These are phyloP conservation scores for Buceros bicornis DNA, from an alignment of 2,797 vertebrate genomes.

Conservation along the genomic window DNA sequence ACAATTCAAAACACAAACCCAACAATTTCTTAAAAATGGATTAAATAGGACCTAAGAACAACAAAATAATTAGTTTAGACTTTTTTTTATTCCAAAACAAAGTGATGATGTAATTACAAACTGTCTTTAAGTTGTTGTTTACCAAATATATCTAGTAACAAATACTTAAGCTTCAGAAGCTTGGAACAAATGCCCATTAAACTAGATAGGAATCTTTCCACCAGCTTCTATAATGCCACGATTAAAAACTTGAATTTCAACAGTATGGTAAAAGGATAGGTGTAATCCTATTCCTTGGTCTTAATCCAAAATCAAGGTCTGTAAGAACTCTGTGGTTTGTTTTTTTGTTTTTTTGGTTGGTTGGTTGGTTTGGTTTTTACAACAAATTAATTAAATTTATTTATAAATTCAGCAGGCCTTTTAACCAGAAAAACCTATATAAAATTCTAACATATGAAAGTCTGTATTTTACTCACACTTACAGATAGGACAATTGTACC, in stretches of 20 bases:
- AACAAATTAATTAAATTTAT: background rate
- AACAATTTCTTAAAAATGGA: background rate
- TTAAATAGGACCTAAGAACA: background rate
- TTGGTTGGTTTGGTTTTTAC: accelerated
- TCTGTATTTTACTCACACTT: background rate
- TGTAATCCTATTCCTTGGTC: background rate
- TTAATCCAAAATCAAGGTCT: background rate
- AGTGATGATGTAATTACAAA: background rate
- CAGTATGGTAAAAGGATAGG: background rate
- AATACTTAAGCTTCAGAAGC: background rate
- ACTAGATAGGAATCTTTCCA: background rate
- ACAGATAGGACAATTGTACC: background rate
- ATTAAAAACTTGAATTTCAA: background rate
- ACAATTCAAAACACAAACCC: conserved; percentile 17
- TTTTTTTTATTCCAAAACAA: background rate
- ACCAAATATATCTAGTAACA: background rate
- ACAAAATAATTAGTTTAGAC: background rate
- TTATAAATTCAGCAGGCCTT: background rate
- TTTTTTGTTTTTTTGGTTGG: too few species aligned
- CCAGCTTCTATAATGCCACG: background rate
- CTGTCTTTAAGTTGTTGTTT: background rate
- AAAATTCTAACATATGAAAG: background rate
- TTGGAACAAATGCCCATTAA: background rate
- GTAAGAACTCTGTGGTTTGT: background rate
- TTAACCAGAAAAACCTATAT: background rate